Percentiles rank a stretch among this genome's conserved stretches.
Evolutionary conservation across 2,888 invertebrate genomes (phyloP).

Genomic region (Bugulina stolonifera): DNA sequence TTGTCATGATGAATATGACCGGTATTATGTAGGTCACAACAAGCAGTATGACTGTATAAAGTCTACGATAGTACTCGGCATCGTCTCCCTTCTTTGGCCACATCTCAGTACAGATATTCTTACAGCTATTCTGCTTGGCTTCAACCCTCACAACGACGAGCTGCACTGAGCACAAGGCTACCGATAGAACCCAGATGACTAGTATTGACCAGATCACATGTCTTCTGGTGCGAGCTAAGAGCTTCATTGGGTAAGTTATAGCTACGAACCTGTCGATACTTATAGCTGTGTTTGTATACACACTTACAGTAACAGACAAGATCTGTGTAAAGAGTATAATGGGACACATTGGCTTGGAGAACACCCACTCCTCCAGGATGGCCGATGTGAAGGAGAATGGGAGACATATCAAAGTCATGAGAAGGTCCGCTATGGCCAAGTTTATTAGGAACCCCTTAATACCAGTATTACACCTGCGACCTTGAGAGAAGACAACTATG

Average conservation of each 20-base stretch:
- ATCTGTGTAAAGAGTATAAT: slow-evolving; percentile 56
- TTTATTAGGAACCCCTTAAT: slow-evolving; percentile 66
- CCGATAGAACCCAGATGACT: slow-evolving; percentile 53
- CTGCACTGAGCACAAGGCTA: slow-evolving; percentile 49
- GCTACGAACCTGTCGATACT: slow-evolving; percentile 55
- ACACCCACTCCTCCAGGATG: slow-evolving; percentile 55
- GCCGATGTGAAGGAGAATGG: slow-evolving; percentile 69
- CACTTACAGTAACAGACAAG: slow-evolving; percentile 54
- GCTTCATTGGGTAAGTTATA: slow-evolving; percentile 40
- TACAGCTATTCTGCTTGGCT: slow-evolving; percentile 26
- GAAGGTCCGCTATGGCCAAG: slow-evolving; percentile 78
- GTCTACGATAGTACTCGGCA: slow-evolving; percentile 29
- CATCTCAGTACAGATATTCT: slow-evolving; percentile 34
- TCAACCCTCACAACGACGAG: slow-evolving; percentile 40
- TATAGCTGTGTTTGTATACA: slow-evolving; percentile 56
- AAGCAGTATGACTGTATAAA: slow-evolving; percentile 42
- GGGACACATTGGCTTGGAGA: slow-evolving; percentile 55
- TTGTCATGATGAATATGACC: slow-evolving; percentile 50
- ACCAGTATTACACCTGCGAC: slow-evolving; percentile 46
- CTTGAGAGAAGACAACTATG: slow-evolving; percentile 54
- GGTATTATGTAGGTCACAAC: slow-evolving; percentile 50
- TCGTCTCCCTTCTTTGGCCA: slow-evolving; percentile 42
- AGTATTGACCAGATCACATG: slow-evolving; percentile 49
- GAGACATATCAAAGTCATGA: slow-evolving; percentile 84
- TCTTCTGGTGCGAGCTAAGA: slow-evolving; percentile 46